Base-by-base conservation (phyloP, 2,797 vertebrate species). In the Bradypus variegatus region DNA sequence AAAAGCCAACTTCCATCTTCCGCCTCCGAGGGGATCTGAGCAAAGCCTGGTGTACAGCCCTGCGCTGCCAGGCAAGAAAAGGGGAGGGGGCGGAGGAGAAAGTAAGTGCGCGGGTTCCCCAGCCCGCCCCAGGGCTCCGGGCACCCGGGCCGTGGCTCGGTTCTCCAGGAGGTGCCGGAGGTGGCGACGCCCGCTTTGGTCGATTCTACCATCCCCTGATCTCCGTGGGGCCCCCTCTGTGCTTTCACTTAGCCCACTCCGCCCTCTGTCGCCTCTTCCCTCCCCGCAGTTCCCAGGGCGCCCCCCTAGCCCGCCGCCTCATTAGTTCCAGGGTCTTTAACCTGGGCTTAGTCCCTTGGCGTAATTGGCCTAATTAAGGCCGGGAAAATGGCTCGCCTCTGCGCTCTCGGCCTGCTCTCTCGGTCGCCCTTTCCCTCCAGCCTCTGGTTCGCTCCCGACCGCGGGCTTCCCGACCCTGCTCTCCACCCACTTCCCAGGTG, bases 1-100 rank as follows among this genome's bases (percentile, higher is more conserved):
- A 98, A 98, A 98, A 97, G 98, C 93, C 95, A 96, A 95, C 96
- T 96, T 96, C 96, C 97, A 96, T 96, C 95, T 97, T 95, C 95
- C 77, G 93, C 88, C 0, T 27, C 9, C 2, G 78, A 93, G 95
- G 85, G 94, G 92, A 90, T 84, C 93, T 62, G 91, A 58, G 88
- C 78, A 80, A 6, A 0, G 78, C 85, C 2, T 15, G 36, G 27
- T 13, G 41, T 90, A 91, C 96, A 89, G 96, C 91, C 91, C 93
- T 33, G 16, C 8, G 18, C 8, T 2, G 41, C 88, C 70, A 5
- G 9, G 53, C 58, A 75, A 53, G 76, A 82, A 60, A 90, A 4
- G 45, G 13, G 55, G 62, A 92, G 48, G 72, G 77, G 23, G 25
- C 31, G 50, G 11, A 25, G 58, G 15, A 25, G 58, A 36, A 21